Conservation (phyloP, 37 sponge, comb jelly and placozoan genomes). For the Spongia lamella region DNA sequence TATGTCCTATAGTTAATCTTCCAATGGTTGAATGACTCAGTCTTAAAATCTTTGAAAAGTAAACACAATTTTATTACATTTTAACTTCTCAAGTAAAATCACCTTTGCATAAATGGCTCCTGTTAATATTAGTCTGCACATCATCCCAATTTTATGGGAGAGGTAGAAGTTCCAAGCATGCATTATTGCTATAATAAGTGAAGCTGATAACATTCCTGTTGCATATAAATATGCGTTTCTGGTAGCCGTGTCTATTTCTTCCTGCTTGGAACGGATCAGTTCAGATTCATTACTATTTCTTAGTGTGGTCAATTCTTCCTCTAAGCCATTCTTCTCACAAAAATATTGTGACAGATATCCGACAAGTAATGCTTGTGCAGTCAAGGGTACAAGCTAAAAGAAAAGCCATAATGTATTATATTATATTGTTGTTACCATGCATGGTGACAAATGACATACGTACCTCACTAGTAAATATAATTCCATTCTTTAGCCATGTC, state of each 20-base stretch:
- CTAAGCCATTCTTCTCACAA: too few relatives aligned
- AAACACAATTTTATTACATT: too few relatives aligned
- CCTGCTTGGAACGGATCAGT: background rate
- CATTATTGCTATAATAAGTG: background rate
- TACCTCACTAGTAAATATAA: too few relatives aligned
- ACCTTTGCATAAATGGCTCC: too few relatives aligned
- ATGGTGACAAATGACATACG: too few relatives aligned
- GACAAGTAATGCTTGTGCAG: conserved; percentile 7
- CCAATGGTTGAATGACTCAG: conserved; percentile 61
- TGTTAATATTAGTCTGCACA: too few relatives aligned
- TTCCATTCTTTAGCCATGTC: too few relatives aligned
- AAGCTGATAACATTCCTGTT: conserved; percentile 10
- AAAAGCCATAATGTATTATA: background rate
- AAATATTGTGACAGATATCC: conserved; percentile 18
- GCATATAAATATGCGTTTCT: conserved; percentile 27
- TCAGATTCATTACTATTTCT: too few relatives aligned
- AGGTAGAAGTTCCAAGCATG: conserved; percentile 7
- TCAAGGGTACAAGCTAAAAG: background rate
- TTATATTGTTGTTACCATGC: background rate
- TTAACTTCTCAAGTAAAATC: too few relatives aligned
- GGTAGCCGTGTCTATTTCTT: background rate
- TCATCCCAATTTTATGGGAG: background rate
- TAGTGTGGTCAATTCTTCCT: too few relatives aligned
- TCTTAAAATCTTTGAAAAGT: conserved; percentile 31
- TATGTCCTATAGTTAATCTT: conserved; percentile 63